Conservation (phyloP, 2,797 vertebrate species). For the Muscicapa comitata region DNA sequence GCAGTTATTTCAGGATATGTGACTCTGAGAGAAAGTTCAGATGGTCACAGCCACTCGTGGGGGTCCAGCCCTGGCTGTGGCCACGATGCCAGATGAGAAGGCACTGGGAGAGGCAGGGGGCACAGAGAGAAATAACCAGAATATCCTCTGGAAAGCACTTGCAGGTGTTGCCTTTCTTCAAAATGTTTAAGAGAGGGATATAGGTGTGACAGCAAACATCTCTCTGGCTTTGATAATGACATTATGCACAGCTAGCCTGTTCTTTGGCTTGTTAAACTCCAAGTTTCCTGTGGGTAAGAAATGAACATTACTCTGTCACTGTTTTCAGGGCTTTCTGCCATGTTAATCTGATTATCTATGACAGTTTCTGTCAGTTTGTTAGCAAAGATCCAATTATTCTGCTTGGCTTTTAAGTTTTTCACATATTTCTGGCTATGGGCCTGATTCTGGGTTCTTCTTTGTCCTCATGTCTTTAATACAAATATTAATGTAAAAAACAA, state of each 20-base stretch:
- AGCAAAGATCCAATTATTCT: slow-evolving; percentile 58
- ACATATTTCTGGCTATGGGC: slow-evolving; percentile 12
- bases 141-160: background rate
- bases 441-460: background rate
- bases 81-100: background rate
- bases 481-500: background rate
- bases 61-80: background rate
- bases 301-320: slow-evolving; percentile 23
- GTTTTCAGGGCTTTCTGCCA: slow-evolving; percentile 55
- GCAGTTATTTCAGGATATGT: background rate
- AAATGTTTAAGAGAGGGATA: background rate
- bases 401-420: slow-evolving; percentile 56
- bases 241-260: slow-evolving; percentile 15
- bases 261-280: slow-evolving; percentile 12
- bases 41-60: background rate
- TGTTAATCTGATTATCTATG: slow-evolving; percentile 60
- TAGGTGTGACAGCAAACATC: background rate
- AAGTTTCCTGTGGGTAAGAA: slow-evolving; percentile 34
- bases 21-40: background rate
- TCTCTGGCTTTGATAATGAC: slow-evolving; percentile 34
- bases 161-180: background rate
- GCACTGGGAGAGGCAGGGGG: too few species aligned
- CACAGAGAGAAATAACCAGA: background rate
- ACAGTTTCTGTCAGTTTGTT: slow-evolving; percentile 53
- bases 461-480: background rate